Percentiles rank a stretch among this genome's conserved stretches.
Evolutionary conservation across 30 jellyfish, hydroid and myxozoan species (phyloP).

Genomic region (Turritopsis dohrnii): DNA sequence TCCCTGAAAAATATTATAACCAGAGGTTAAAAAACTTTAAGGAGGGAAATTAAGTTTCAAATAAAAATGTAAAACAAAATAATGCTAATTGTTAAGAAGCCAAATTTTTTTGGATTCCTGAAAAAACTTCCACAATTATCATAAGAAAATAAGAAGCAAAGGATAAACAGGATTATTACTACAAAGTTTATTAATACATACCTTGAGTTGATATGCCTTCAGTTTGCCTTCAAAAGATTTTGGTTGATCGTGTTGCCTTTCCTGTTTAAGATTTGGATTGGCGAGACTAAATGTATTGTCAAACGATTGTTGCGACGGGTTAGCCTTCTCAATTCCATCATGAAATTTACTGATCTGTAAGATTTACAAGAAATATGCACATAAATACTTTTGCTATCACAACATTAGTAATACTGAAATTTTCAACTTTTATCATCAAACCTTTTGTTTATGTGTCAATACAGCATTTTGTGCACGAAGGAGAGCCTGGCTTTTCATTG

Average conservation of each 20-base stretch:
- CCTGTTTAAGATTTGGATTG: conserved; percentile 60
- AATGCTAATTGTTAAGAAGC: no score
- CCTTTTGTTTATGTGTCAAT: conserved; percentile 69
- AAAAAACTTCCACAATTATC: no score
- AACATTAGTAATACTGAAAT: no score
- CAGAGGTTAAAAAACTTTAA: neutral
- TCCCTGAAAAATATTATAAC: conserved; percentile 36
- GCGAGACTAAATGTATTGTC: conserved; percentile 89
- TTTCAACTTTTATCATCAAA: no score
- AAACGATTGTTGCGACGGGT: conserved; percentile 34
- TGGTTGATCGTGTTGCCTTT: conserved; percentile 84
- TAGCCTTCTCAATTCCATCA: neutral
- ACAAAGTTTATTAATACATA: conserved; percentile 5
- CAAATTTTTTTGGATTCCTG: no score
- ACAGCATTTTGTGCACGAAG: conserved; percentile 95
- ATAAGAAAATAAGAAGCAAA: no score
- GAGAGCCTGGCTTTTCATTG: conserved; percentile 94
- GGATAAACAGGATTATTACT: no score
- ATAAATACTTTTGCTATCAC: no score
- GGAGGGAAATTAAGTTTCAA: no score
- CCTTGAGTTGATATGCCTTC: conserved; percentile 85
- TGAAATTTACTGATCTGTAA: neutral
- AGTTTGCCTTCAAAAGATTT: conserved; percentile 71
- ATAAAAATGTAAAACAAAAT: no score
- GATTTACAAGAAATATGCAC: no score